phyloP scores from a whole-genome alignment of 53 echinoderm and acorn worm species.

The Paelopatides confundens region DNA sequence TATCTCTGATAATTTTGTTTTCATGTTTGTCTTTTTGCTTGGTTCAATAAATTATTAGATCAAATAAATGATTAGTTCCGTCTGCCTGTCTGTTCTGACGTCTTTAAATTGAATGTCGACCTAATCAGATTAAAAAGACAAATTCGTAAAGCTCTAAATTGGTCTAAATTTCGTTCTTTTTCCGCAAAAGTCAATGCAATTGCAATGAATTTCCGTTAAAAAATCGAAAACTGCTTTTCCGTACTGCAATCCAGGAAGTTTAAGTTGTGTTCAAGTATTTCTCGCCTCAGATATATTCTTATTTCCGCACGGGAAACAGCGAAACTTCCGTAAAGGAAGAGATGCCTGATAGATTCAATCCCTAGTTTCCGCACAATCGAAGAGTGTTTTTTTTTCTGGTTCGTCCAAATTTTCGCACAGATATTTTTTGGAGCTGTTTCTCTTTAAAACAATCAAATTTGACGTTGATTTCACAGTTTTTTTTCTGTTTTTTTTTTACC shows the following conservation, averaged over 20 bases:
- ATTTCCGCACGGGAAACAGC: conserved; percentile 39
- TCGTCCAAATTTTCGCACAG: too few relatives aligned
- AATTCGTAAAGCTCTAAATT: conserved; percentile 2
- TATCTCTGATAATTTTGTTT: too few relatives aligned
- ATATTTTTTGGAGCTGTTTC: too few relatives aligned
- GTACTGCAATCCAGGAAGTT: conserved; percentile 7
- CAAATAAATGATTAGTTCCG: too few relatives aligned
- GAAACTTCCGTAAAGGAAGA: conserved; percentile 38
- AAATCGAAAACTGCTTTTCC: not conserved
- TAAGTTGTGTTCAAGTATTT: conserved; percentile 2
- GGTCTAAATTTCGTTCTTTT: conserved; percentile 11
- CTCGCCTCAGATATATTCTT: not conserved
- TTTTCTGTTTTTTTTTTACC: too few relatives aligned
- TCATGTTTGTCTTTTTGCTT: too few relatives aligned
- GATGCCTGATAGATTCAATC: not conserved
- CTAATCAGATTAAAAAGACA: not conserved
- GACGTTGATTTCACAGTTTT: too few relatives aligned
- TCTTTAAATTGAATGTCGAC: not conserved
- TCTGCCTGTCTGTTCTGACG: too few relatives aligned
- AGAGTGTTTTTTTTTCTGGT: not conserved
- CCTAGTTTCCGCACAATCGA: conserved; percentile 29
- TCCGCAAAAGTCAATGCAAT: not conserved
- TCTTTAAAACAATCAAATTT: too few relatives aligned
- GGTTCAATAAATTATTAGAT: too few relatives aligned
- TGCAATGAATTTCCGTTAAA: conserved; percentile 21